phyloP scores from a whole-genome alignment of 2,797 vertebrate species.

The Pipistrellus pipistrellus region DNA sequence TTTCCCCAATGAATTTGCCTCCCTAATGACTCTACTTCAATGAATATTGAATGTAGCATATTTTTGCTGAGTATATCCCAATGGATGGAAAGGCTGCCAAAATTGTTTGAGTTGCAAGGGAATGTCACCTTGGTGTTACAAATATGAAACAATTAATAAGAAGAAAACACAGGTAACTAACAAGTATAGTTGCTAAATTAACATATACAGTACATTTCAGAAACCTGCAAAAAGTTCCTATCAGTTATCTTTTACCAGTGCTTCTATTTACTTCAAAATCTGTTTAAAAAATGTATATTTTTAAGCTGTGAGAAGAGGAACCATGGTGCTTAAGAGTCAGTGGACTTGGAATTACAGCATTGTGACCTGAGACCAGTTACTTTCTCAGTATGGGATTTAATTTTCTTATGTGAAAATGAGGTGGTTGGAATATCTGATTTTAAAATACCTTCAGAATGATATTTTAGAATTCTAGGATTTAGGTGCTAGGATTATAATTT shows the following conservation, averaged over 20 bases:
- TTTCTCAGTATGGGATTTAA: background rate
- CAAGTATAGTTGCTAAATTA: background rate
- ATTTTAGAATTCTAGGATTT: constrained; percentile 6
- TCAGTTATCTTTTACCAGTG: background rate
- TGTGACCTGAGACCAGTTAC: background rate
- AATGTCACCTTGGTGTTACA: constrained; percentile 23
- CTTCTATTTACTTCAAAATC: constrained; percentile 35
- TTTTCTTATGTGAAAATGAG: background rate
- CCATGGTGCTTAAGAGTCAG: background rate
- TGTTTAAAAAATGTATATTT: background rate
- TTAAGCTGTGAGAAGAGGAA: background rate
- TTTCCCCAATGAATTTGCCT: constrained; percentile 59
- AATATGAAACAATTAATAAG: constrained; percentile 7
- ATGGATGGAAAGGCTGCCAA: background rate
- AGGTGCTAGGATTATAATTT: background rate
- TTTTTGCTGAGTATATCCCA: constrained; percentile 13
- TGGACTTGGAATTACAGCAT: background rate
- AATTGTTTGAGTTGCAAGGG: background rate
- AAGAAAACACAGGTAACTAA: background rate
- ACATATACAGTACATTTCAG: background rate
- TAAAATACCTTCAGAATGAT: background rate
- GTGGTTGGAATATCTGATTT: background rate
- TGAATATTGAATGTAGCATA: constrained; percentile 32
- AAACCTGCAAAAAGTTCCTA: background rate
- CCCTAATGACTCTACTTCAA: constrained; percentile 15